Percentiles rank a stretch among this genome's conserved stretches.
Evolutionary conservation across 2,888 invertebrate species (phyloP).

Genomic region (Morinoia aosen): DNA sequence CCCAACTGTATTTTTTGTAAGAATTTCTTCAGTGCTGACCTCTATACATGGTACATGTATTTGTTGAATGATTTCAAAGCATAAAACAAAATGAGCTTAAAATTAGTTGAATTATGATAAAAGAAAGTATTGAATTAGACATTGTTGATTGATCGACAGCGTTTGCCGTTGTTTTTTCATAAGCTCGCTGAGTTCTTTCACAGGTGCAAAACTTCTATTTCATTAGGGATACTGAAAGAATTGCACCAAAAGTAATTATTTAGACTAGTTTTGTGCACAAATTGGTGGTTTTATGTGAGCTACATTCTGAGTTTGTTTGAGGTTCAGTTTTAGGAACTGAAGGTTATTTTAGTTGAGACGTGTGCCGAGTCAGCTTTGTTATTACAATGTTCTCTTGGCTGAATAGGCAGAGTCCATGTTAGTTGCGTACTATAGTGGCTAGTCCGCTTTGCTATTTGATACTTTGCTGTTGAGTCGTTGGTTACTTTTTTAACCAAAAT

Average conservation of each 20-base stretch:
- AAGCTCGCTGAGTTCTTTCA: not conserved
- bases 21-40: not conserved
- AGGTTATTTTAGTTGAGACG: not conserved
- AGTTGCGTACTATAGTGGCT: not conserved
- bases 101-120: not conserved
- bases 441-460: not conserved
- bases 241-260: not conserved
- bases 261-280: not conserved
- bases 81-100: not conserved
- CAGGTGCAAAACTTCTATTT: not conserved
- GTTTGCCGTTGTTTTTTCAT: not conserved
- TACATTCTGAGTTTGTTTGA: not conserved
- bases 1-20: not conserved
- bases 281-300: not conserved
- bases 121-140: not conserved
- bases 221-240: not conserved
- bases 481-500: not conserved
- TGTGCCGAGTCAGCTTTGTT: not conserved
- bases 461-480: not conserved
- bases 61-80: not conserved
- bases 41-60: not conserved
- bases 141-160: not conserved
- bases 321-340: not conserved
- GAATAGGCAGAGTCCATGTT: not conserved
- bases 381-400: not conserved